A percentile compares a stretch with the other conserved stretches of the same genome.
These are phyloP conservation scores for Crotalus viridis DNA, from an alignment of 2,113 vertebrate genomes.

Conservation along the genomic window DNA sequence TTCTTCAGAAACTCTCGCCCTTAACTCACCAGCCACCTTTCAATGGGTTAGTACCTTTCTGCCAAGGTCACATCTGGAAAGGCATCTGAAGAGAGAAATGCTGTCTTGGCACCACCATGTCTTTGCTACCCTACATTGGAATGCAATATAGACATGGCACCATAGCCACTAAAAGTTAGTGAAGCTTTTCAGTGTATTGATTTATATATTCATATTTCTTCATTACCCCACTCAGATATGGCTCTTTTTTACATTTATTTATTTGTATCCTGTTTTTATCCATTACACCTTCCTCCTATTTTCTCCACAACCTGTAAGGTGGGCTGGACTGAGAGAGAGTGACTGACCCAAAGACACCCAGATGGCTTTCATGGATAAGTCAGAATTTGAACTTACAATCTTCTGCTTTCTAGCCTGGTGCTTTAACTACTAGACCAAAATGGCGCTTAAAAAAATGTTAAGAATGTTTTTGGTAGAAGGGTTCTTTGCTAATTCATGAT, in stretches of 20 bases:
- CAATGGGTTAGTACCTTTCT: background rate
- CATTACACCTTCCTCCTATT: background rate
- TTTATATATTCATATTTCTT: background rate
- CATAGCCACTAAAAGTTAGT: background rate
- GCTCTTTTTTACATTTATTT: background rate
- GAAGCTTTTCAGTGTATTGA: background rate
- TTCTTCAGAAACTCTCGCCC: background rate
- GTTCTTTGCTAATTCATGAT: no score
- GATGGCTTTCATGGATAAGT: background rate
- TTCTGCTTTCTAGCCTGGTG: background rate
- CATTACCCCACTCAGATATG: background rate
- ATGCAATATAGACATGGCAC: background rate
- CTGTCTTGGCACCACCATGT: background rate
- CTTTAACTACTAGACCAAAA: background rate
- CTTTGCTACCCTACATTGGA: background rate
- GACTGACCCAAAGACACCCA: background rate
- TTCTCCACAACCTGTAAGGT: background rate
- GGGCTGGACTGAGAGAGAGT: background rate
- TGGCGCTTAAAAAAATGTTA: no score
- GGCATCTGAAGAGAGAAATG: background rate
- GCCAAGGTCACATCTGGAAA: background rate
- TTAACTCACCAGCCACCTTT: background rate
- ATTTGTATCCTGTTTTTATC: background rate
- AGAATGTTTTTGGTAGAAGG: no score
- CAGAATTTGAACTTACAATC: background rate